Evolutionary conservation across 2,797 vertebrate species (phyloP), one percentile per base, ranked within the genome.

Genomic region (Tiaroga cobitis): DNA sequence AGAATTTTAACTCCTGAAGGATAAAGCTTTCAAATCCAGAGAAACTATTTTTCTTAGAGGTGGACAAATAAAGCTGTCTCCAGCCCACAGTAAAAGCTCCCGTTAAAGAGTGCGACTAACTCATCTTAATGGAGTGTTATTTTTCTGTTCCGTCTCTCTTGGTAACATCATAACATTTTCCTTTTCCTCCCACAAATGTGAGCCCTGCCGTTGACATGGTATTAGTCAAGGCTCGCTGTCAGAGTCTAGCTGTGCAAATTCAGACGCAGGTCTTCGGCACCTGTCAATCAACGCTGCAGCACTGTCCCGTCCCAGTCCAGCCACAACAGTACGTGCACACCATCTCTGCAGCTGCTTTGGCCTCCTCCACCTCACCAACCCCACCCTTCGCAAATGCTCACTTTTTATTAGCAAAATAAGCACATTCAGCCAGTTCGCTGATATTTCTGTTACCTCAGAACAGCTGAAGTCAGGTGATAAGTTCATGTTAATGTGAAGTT

Each of bases 81-180:
- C 46, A 56, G 59, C 63, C 73, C 61, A 70, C 81, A 81, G 39
- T 72, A 67, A 87, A 80, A 63, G 84, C 39, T 69, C 77, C 67
- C 0, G 8, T 74, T 69, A 80, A 84, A 84, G 59, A 81, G 32
- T 85, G 86, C 61, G 54, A 87, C 74, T 81, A 86, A 86, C 88
- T 89, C 86, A 82, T 89, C 76, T 79, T 87, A 87, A 88, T 85
- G 75, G 69, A 85, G 85, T 86, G 76, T 90, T 87, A 81, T 88
- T 90, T 90, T 90, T 87, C 76, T 76, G 73, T 87, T 90, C 81
- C 82, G 87, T 89, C 84, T 88, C 87, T 82, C 88, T 87, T 86
- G 86, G 88, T 88, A 90, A 89, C 89, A 88, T 87, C 87, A 89
- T 84, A 89, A 91, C 88, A 88, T 90, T 90, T 91, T 88, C 87